Percentiles rank a stretch among this genome's conserved stretches.
These are phyloP conservation scores for Monochamus alternatus DNA, from an alignment of 2,888 invertebrate species.

Conservation along the genomic window DNA sequence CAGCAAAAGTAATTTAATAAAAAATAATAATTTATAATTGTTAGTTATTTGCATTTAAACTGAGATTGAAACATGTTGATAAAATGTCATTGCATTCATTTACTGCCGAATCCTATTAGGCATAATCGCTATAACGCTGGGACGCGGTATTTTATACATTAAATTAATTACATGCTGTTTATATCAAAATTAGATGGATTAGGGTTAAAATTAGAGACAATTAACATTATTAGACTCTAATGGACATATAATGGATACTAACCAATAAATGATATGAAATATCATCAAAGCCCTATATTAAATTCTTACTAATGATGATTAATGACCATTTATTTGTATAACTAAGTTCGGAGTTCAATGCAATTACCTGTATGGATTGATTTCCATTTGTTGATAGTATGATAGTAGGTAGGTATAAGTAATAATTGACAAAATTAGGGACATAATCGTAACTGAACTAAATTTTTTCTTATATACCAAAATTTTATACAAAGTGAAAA, in stretches of 20 bases:
- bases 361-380: constrained; percentile 10
- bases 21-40: no score
- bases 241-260: constrained; percentile 35
- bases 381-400: background rate
- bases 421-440: no score
- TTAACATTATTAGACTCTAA: constrained; percentile 45
- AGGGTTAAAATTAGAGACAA: constrained; percentile 44
- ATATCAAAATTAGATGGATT: constrained; percentile 44
- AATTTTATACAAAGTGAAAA: no score
- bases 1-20: no score
- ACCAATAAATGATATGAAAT: constrained; percentile 41
- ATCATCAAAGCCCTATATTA: constrained; percentile 30
- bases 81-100: no score
- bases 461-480: no score
- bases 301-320: constrained; percentile 33
- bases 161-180: constrained; percentile 43
- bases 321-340: constrained; percentile 31
- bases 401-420: no score
- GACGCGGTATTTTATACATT: constrained; percentile 15
- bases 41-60: no score
- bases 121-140: background rate
- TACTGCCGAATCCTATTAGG: background rate
- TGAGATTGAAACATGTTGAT: no score
- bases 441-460: no score
- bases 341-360: constrained; percentile 1